Conservation (phyloP, 2,888 invertebrate genomes). For the Diarsia rubi region DNA sequence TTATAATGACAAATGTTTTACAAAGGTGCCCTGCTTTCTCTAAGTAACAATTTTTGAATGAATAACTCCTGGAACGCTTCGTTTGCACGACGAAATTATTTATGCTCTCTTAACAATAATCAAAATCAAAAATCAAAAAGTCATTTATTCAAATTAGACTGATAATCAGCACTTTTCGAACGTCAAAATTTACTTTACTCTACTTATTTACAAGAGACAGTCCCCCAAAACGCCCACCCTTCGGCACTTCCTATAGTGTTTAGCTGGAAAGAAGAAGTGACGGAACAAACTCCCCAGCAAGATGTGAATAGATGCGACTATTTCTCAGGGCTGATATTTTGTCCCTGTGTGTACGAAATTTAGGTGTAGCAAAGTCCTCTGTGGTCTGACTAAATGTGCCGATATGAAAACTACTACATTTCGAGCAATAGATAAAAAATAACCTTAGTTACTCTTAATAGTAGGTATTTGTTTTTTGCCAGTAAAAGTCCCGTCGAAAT, state of each 20-base stretch:
- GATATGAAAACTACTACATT: background rate
- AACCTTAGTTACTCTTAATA: too few relatives aligned
- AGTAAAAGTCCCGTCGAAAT: too few relatives aligned
- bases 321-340: slow-evolving; percentile 39
- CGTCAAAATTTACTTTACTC: too few relatives aligned
- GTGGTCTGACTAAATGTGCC: background rate
- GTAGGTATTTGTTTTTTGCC: too few relatives aligned
- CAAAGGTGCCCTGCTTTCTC: slow-evolving; percentile 67
- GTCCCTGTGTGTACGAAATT: background rate
- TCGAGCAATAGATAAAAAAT: background rate
- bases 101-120: slow-evolving; percentile 57
- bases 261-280: too few relatives aligned
- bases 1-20: slow-evolving; percentile 79
- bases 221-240: too few relatives aligned
- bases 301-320: slow-evolving; percentile 48
- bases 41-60: slow-evolving; percentile 69
- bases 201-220: too few relatives aligned
- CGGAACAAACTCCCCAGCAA: too few relatives aligned
- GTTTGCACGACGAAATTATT: slow-evolving; percentile 63
- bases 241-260: too few relatives aligned
- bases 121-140: too few relatives aligned
- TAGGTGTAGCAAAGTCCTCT: background rate
- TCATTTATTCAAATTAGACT: too few relatives aligned
- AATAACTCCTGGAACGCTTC: slow-evolving; percentile 67
- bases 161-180: too few relatives aligned